These are phyloP conservation scores for Amiota communis DNA, from an alignment of 2,888 invertebrate genomes.

Conservation along the genomic window DNA sequence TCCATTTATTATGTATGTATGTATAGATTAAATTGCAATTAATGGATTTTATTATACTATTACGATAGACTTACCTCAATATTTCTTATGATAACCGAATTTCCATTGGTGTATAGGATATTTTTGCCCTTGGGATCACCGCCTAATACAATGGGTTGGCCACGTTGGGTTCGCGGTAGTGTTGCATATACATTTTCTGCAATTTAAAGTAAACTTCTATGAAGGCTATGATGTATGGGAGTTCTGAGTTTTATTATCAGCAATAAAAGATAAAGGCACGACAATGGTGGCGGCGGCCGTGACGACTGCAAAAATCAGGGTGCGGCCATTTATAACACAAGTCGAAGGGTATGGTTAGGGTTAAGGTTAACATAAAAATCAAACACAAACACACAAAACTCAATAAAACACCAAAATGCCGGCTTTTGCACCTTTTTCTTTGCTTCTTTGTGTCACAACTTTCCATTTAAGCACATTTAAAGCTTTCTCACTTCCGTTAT, in stretches of 20 bases:
- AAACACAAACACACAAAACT: neutral
- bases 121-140: constrained; percentile 97
- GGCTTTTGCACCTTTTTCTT: constrained; percentile 10
- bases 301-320: constrained; percentile 44
- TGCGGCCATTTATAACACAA: constrained; percentile 45
- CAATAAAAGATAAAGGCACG: constrained; percentile 18
- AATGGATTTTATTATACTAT: neutral
- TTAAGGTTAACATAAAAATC: constrained; percentile 29
- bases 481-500: constrained; percentile 47
- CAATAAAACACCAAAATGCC: neutral
- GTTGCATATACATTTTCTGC: constrained; percentile 92
- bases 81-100: constrained; percentile 97
- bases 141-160: constrained; percentile 94
- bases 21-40: neutral
- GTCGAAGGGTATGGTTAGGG: neutral
- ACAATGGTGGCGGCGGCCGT: constrained; percentile 30
- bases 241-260: neutral
- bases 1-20: too few species aligned
- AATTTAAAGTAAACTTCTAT: constrained; percentile 54
- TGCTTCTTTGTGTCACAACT: constrained; percentile 43
- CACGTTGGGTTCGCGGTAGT: constrained; percentile 94
- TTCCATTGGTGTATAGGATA: constrained; percentile 97
- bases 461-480: constrained; percentile 60
- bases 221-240: neutral
- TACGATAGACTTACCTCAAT: constrained; percentile 81